A percentile compares a stretch with the other conserved stretches of the same genome.
Conservation (phyloP, 2,113 vertebrate genomes). For the Aptenodytes forsteri region DNA sequence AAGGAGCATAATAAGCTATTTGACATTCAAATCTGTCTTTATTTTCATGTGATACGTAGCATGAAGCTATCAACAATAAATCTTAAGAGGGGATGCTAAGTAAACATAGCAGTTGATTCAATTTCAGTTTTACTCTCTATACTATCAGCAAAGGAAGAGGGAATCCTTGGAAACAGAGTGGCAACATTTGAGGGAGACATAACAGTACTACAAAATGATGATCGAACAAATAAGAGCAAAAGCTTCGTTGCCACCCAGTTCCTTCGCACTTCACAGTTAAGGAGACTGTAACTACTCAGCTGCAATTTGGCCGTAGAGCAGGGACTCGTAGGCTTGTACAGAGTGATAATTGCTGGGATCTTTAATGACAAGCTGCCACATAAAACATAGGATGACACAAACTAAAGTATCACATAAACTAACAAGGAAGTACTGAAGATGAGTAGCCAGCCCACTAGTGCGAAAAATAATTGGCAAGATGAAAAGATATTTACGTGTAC, state of each 20-base stretch:
- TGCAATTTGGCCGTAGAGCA: background rate
- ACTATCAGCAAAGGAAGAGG: background rate
- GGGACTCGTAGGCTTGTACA: background rate
- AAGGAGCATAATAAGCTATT: background rate
- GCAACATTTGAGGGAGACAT: background rate
- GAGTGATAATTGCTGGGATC: background rate
- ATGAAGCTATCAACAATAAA: background rate
- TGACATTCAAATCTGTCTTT: background rate
- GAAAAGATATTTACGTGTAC: background rate
- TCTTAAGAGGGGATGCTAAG: background rate
- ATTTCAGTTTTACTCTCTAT: background rate
- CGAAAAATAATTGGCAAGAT: background rate
- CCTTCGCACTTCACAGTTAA: background rate
- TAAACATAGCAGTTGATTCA: background rate
- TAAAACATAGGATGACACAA: background rate
- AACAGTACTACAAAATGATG: background rate
- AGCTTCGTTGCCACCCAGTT: background rate
- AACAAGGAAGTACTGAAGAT: background rate
- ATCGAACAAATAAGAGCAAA: background rate
- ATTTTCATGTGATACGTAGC: background rate
- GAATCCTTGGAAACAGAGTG: background rate
- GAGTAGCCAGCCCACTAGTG: background rate
- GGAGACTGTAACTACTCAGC: background rate
- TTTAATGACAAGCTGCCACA: background rate
- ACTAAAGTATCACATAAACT: background rate